Evolutionary conservation across 2,797 vertebrate species (phyloP).

Genomic region (Poecilia picta): DNA sequence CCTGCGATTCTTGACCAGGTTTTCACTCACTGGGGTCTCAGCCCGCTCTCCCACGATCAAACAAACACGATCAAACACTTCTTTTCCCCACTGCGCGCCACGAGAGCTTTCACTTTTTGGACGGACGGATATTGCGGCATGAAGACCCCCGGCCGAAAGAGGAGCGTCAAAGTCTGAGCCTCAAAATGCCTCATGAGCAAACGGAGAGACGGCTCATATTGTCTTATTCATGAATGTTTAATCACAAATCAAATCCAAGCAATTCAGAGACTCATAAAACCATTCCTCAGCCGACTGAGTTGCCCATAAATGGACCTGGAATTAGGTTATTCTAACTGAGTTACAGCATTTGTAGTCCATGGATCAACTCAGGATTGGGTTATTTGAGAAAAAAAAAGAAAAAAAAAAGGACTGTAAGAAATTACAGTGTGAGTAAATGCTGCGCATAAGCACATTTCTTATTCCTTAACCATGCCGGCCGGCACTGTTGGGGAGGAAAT

Average conservation of each 20-base stretch:
- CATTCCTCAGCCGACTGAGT: slow-evolving; percentile 23
- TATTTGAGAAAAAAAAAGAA: slow-evolving; percentile 7
- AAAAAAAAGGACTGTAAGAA: neutral
- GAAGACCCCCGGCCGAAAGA: slow-evolving; percentile 20
- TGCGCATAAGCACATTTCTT: neutral
- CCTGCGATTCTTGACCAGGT: neutral
- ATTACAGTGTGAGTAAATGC: slow-evolving; percentile 9
- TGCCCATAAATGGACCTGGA: slow-evolving; percentile 34
- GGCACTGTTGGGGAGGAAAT: neutral
- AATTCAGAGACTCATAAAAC: slow-evolving; percentile 37
- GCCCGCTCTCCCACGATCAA: neutral
- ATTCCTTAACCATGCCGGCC: slow-evolving; percentile 4
- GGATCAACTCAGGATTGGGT: slow-evolving; percentile 19
- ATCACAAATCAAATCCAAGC: slow-evolving; percentile 45
- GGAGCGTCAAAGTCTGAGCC: slow-evolving; percentile 4
- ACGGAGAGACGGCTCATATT: slow-evolving; percentile 31
- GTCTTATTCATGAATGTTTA: slow-evolving; percentile 50
- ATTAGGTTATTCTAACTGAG: slow-evolving; percentile 36
- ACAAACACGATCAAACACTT: neutral
- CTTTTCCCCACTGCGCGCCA: neutral
- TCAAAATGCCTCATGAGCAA: slow-evolving; percentile 30
- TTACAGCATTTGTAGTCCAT: slow-evolving; percentile 36
- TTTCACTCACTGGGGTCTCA: neutral
- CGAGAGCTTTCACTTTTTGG: neutral
- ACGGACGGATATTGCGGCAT: neutral